Evolutionary conservation across 2,888 invertebrate genomes (phyloP).

Genomic region (Pristionchus fissidentatus): DNA sequence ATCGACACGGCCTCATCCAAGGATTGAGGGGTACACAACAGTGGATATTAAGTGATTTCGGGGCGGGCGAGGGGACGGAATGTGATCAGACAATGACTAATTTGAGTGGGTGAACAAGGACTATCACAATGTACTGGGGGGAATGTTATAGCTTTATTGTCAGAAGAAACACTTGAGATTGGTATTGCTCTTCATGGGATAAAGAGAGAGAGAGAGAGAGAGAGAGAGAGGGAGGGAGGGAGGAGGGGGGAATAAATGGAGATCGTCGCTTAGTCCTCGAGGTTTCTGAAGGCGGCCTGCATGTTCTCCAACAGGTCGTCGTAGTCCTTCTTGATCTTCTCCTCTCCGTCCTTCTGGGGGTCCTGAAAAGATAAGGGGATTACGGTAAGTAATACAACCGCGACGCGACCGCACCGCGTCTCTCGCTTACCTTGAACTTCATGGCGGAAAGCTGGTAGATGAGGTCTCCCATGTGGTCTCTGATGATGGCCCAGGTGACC

Average conservation of each 20-base stretch:
- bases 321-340: conserved; percentile 95
- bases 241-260: neutral
- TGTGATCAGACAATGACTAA: conserved; percentile 8
- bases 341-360: conserved; percentile 97
- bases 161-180: conserved; percentile 31
- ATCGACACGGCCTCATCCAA: neutral
- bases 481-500: conserved; percentile 96
- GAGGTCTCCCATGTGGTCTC: conserved; percentile 95
- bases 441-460: conserved; percentile 97
- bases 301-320: conserved; percentile 97
- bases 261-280: conserved; percentile 89
- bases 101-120: neutral
- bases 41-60: neutral
- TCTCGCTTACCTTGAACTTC: conserved; percentile 91
- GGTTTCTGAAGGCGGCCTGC: conserved; percentile 95
- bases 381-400: neutral
- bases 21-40: neutral
- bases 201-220: conserved; percentile 15
- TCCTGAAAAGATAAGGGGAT: conserved; percentile 81
- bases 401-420: neutral
- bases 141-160: conserved; percentile 31
- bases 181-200: conserved; percentile 32
- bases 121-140: conserved; percentile 26
- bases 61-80: neutral
- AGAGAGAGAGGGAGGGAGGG: neutral